Evolutionary conservation across 2,113 vertebrate species (phyloP), one percentile per base, ranked within the genome.

Genomic region (human (Homo sapiens)): DNA sequence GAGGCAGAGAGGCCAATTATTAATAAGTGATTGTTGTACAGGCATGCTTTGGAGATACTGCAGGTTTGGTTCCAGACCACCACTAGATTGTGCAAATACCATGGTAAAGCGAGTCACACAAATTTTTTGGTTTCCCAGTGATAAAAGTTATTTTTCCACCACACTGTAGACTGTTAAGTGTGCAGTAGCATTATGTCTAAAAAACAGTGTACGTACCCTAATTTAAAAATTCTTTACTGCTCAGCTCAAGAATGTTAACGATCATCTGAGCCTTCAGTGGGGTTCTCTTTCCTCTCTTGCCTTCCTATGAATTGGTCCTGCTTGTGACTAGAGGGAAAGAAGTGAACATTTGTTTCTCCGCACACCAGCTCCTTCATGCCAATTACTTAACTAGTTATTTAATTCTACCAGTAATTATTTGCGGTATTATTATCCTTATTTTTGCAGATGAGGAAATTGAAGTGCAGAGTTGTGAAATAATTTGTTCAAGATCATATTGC

Each of bases 401-500:
- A 81, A 80, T 90, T 95, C 76, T 87, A 11, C 68, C 22, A 25
- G 66, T 79, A 72, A 72, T 55, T 86, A 73, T 66, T 23, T 95
- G 85, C 75, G 27, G 64, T 84, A 70, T 92, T 45, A 78, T 93
- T 96, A 76, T 75, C 68, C n/a, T 93, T 76, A 32, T 68, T 84
- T 91, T 61, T 87, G 80, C 48, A 92, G 76, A 92, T 82, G 68
- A 93, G 27, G 84, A 96, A 80, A 80, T 80, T 68, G 55, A 93
- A 87, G 40, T 87, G 43, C 55, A 57, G 92, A 76, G 32, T 80
- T 94, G 79, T 87, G 45, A 82, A 96, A 80, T 72, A 70, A 87
- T 93, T 94, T 97, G 91, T 94, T 87, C 32, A 83, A 82, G 83
- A 61, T 95, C 70, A 50, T 94, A 59, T 92, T 96, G 90, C 68